Conservation (phyloP, 2,797 vertebrate genomes). For the Amazona ochrocephala region DNA sequence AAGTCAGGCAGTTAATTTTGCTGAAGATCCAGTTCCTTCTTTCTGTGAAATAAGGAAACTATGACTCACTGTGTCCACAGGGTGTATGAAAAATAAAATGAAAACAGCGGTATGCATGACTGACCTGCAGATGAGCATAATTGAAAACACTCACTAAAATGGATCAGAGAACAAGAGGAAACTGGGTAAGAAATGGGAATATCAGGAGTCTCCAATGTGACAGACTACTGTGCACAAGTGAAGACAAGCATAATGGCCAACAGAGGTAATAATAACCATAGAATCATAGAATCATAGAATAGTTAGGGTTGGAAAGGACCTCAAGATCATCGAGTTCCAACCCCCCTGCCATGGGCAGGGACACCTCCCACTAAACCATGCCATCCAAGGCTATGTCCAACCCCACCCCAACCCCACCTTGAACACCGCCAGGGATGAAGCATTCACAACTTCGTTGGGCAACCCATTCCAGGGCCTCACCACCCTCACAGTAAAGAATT, state of each 20-base stretch:
- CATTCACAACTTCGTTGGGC: too few species aligned
- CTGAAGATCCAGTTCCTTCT: not conserved
- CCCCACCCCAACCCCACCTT: too few species aligned
- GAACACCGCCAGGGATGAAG: too few species aligned
- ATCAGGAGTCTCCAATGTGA: not conserved
- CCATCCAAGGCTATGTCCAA: too few species aligned
- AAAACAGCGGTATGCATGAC: not conserved
- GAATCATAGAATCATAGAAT: not conserved
- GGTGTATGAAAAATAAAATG: not conserved
- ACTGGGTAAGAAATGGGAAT: not conserved
- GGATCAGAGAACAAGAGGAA: not conserved
- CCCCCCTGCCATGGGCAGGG: too few species aligned
- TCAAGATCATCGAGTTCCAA: too few species aligned
- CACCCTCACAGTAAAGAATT: too few species aligned
- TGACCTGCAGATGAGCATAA: constrained; percentile 1
- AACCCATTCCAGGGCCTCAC: too few species aligned
- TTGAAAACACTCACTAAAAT: not conserved
- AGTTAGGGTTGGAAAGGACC: too few species aligned
- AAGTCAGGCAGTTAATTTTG: not conserved
- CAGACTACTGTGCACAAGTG: not conserved
- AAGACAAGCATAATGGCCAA: not conserved
- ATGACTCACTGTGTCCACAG: constrained; percentile 32
- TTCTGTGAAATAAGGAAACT: constrained; percentile 29
- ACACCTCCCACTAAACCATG: too few species aligned
- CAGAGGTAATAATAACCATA: not conserved